These are phyloP conservation scores for Deilephila porcellus DNA, from an alignment of 2,888 invertebrate genomes.

Conservation along the genomic window DNA sequence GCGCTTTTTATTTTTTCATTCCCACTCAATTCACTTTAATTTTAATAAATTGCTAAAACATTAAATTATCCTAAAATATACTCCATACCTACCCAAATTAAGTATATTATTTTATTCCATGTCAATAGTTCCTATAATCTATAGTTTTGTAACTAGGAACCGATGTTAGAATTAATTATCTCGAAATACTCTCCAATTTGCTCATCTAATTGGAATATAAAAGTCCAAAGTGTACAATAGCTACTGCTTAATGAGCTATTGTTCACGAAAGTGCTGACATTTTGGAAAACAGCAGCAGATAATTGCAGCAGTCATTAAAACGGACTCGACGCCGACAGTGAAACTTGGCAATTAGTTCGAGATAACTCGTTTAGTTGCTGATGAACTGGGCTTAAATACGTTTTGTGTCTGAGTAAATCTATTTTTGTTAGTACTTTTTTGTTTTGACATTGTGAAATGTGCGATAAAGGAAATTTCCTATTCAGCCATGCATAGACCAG, in stretches of 20 bases:
- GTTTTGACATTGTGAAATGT: not conserved
- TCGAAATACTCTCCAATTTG: not conserved
- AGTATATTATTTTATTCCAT: too few relatives aligned
- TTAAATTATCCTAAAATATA: too few relatives aligned
- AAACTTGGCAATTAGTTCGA: not conserved
- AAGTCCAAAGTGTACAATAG: not conserved
- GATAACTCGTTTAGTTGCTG: not conserved
- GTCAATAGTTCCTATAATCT: too few relatives aligned
- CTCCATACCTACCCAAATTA: too few relatives aligned
- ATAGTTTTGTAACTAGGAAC: not conserved
- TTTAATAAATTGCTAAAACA: too few relatives aligned
- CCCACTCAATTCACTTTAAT: too few relatives aligned
- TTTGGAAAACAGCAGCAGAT: not conserved
- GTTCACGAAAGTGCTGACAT: not conserved
- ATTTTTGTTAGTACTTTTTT: not conserved
- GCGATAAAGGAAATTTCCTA: too few relatives aligned
- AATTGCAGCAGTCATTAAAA: constrained; percentile 21
- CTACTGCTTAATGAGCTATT: constrained; percentile 10
- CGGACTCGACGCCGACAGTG: not conserved
- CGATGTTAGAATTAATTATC: not conserved
- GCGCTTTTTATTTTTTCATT: too few relatives aligned
- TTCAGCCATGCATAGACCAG: too few relatives aligned
- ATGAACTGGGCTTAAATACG: not conserved
- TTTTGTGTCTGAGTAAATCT: not conserved
- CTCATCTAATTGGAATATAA: not conserved